These are phyloP conservation scores for Spodoptera picta DNA, from an alignment of 2,888 invertebrate species.

Conservation along the genomic window DNA sequence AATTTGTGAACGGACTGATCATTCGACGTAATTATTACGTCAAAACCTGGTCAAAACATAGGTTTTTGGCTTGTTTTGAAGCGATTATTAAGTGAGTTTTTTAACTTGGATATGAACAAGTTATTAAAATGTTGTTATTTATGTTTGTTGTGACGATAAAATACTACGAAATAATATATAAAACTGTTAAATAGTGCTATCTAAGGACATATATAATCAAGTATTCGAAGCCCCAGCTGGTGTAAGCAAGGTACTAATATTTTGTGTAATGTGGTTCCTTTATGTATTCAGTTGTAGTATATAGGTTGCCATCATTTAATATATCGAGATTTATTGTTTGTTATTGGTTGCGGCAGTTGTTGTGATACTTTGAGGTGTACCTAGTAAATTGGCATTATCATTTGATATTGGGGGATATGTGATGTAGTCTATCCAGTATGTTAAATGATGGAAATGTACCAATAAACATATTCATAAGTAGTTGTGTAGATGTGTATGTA, in stretches of 20 bases:
- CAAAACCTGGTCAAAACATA: constrained; percentile 78
- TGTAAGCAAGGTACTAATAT: constrained; percentile 61
- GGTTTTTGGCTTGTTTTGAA: constrained; percentile 73
- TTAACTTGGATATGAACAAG: constrained; percentile 35
- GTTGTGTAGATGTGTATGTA: too few relatives aligned
- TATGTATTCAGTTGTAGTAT: constrained; percentile 34
- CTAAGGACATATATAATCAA: constrained; percentile 57
- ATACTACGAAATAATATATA: constrained; percentile 46
- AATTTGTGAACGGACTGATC: constrained; percentile 58
- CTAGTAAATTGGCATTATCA: too few relatives aligned
- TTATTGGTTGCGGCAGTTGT: constrained; percentile 36
- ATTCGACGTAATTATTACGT: constrained; percentile 59
- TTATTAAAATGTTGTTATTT: constrained; percentile 48
- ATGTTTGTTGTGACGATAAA: constrained; percentile 43
- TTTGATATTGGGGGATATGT: too few relatives aligned
- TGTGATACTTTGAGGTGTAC: constrained; percentile 4
- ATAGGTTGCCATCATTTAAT: constrained; percentile 34
- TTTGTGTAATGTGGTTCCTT: constrained; percentile 55
- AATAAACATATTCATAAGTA: too few relatives aligned
- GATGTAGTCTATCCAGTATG: too few relatives aligned
- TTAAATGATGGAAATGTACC: too few relatives aligned
- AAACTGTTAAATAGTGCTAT: constrained; percentile 57
- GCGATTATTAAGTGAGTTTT: constrained; percentile 44
- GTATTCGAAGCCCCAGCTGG: constrained; percentile 76
- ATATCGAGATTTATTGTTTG: constrained; percentile 21